Percentiles rank a stretch among this genome's conserved stretches.
phyloP scores from a whole-genome alignment of 1,140 invertebrate genomes.

The Cotesia glomerata region DNA sequence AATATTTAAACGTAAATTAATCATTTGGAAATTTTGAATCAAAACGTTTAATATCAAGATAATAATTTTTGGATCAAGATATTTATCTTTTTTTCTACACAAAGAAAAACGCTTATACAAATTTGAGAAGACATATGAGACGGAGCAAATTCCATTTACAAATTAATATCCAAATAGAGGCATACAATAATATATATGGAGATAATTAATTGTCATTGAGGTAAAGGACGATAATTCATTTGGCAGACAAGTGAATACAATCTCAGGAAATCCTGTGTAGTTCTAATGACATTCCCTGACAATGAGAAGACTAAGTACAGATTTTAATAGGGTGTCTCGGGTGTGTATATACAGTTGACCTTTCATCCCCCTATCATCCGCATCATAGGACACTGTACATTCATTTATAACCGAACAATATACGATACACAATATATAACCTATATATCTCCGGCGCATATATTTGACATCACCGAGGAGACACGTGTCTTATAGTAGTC shows the following conservation, averaged over 20 bases:
- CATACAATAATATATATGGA: not conserved
- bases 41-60: no score
- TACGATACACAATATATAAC: not conserved
- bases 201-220: not conserved
- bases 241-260: not conserved
- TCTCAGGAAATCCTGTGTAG: slow-evolving; percentile 35
- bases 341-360: slow-evolving; percentile 27
- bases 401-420: not conserved
- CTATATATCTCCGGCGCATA: not conserved
- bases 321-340: slow-evolving; percentile 37
- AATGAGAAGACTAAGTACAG: slow-evolving; percentile 37
- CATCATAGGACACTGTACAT: slow-evolving; percentile 14
- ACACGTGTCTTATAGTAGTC: not conserved
- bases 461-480: not conserved
- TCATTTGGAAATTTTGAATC: no score
- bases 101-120: no score
- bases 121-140: no score
- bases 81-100: no score
- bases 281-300: slow-evolving; percentile 37
- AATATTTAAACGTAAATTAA: no score
- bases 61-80: no score
- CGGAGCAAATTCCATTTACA: not conserved
- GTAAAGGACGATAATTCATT: no score
- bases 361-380: slow-evolving; percentile 23
- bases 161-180: no score